These are phyloP conservation scores for Cyanistes caeruleus DNA, from an alignment of 2,113 vertebrate species.

Conservation along the genomic window DNA sequence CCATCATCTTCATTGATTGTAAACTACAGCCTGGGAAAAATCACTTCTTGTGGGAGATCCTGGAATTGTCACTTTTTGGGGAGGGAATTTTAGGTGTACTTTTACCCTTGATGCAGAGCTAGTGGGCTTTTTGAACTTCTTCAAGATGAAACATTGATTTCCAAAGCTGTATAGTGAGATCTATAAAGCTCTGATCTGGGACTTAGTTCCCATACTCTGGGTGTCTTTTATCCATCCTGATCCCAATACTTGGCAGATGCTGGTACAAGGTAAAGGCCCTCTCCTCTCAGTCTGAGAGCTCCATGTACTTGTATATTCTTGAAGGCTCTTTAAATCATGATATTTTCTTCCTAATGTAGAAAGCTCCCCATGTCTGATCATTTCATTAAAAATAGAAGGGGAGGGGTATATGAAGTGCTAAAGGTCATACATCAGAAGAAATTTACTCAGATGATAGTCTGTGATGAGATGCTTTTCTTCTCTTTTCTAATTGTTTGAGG, in stretches of 20 bases:
- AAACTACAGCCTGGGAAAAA: background rate
- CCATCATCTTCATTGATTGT: conserved; percentile 51
- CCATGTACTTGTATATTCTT: background rate
- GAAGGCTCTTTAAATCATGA: background rate
- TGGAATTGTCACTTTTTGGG: background rate
- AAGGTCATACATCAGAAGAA: background rate
- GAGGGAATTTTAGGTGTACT: background rate
- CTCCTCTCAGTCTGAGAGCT: background rate
- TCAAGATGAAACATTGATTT: background rate
- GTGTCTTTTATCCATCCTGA: background rate
- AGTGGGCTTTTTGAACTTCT: background rate
- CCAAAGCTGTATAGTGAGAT: background rate
- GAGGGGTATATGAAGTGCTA: background rate
- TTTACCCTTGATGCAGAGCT: background rate
- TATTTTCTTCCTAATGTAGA: background rate
- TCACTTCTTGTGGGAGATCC: background rate
- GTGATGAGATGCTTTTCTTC: background rate
- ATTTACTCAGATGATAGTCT: background rate
- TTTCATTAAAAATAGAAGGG: background rate
- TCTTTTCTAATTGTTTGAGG: background rate
- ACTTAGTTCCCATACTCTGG: background rate
- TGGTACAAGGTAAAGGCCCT: background rate
- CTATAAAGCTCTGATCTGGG: background rate
- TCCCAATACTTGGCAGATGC: background rate
- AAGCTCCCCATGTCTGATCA: background rate